These are phyloP conservation scores for Pogoniulus pusillus DNA, from an alignment of 2,797 vertebrate species.

Conservation along the genomic window DNA sequence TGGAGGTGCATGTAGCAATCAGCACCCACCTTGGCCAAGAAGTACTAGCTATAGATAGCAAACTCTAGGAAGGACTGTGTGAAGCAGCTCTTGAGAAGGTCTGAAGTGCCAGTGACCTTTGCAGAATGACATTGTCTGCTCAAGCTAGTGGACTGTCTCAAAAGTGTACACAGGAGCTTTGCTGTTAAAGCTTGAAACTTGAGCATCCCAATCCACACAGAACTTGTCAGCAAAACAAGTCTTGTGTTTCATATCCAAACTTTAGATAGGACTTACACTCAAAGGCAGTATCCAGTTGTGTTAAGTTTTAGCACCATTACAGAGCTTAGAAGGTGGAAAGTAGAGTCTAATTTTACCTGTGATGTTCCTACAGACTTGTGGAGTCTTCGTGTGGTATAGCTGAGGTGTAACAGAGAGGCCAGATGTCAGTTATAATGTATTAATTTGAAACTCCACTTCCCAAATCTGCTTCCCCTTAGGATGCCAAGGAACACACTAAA, in stretches of 20 bases:
- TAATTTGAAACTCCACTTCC: background rate
- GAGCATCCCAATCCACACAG: background rate
- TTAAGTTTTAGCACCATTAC: background rate
- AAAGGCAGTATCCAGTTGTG: background rate
- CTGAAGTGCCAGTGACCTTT: conserved; percentile 1
- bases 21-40: background rate
- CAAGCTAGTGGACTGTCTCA: background rate
- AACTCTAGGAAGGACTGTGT: background rate
- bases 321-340: background rate
- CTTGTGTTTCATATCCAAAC: background rate
- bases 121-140: background rate
- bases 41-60: background rate
- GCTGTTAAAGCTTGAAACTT: background rate
- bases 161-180: background rate
- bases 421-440: background rate
- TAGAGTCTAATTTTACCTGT: background rate
- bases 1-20: background rate
- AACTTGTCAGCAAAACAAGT: conserved; percentile 6
- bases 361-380: background rate
- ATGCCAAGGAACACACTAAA: background rate
- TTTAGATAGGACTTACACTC: background rate
- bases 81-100: background rate
- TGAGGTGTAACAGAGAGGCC: background rate
- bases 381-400: background rate
- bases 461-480: background rate